A percentile compares a stretch with the other conserved stretches of the same genome.
These are phyloP conservation scores for Nannobrachium achirus DNA, from an alignment of 2,113 vertebrate species.

Conservation along the genomic window DNA sequence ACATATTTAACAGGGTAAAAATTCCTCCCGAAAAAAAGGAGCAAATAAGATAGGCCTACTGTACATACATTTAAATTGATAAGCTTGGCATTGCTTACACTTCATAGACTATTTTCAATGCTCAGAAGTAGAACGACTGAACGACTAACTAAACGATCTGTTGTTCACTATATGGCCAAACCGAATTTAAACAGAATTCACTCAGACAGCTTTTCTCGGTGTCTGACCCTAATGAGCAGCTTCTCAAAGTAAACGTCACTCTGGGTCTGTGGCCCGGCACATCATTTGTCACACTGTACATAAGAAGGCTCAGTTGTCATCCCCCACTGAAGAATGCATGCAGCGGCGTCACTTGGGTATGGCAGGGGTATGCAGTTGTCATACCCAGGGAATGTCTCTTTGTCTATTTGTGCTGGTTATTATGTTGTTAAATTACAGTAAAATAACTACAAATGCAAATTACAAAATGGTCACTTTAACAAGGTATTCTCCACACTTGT, in stretches of 20 bases:
- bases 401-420: too few relatives aligned
- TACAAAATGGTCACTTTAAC: too few relatives aligned
- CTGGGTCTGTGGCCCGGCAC: conserved; percentile 39
- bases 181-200: not conserved
- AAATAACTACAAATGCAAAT: too few relatives aligned
- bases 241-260: conserved; percentile 65
- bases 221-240: conserved; percentile 60
- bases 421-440: too few relatives aligned
- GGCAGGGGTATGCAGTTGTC: too few relatives aligned
- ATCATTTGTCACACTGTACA: conserved; percentile 35
- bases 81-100: conserved; percentile 61
- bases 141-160: conserved; percentile 54
- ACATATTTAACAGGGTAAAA: conserved; percentile 78
- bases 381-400: too few relatives aligned
- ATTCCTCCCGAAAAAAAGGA: conserved; percentile 39
- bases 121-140: conserved; percentile 50
- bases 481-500: too few relatives aligned
- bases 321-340: conserved; percentile 25
- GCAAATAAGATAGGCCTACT: too few relatives aligned
- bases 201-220: conserved; percentile 10
- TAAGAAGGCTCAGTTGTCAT: conserved; percentile 12
- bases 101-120: conserved; percentile 65
- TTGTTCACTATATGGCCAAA: conserved; percentile 32
- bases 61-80: conserved; percentile 26
- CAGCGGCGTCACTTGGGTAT: too few relatives aligned